These are phyloP conservation scores for Poeciliopsis turrubarensis DNA, from an alignment of 2,113 vertebrate species.

Conservation along the genomic window DNA sequence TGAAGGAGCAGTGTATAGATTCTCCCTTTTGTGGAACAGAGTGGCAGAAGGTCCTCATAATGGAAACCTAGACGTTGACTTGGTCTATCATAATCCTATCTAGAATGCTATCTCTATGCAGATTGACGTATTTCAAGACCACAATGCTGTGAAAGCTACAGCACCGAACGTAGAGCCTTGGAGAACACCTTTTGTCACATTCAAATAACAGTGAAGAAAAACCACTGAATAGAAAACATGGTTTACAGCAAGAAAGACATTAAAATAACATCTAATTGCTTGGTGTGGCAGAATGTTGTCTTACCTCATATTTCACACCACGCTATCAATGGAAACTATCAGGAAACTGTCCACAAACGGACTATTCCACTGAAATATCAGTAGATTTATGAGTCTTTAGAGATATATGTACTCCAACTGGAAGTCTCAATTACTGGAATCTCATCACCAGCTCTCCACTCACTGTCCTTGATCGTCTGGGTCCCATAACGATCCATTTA, in stretches of 20 bases:
- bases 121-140: too few relatives aligned
- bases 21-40: too few relatives aligned
- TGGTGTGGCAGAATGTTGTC: neutral
- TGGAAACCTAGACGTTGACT: too few relatives aligned
- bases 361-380: neutral
- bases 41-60: too few relatives aligned
- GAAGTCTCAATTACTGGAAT: neutral
- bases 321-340: neutral
- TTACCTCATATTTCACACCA: neutral
- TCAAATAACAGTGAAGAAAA: neutral
- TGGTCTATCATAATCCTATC: too few relatives aligned
- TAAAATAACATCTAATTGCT: neutral
- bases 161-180: too few relatives aligned
- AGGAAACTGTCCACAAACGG: neutral
- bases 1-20: too few relatives aligned
- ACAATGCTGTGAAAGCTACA: too few relatives aligned
- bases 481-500: constrained; percentile 30
- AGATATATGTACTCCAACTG: neutral
- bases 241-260: neutral
- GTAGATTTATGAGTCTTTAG: neutral
- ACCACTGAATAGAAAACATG: neutral
- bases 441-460: neutral
- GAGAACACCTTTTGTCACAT: too few relatives aligned
- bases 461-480: constrained; percentile 1
- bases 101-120: too few relatives aligned